These are phyloP conservation scores for Aphrocallistes beatrix DNA, from an alignment of 37 sponge, comb jelly and placozoan genomes.

Conservation along the genomic window DNA sequence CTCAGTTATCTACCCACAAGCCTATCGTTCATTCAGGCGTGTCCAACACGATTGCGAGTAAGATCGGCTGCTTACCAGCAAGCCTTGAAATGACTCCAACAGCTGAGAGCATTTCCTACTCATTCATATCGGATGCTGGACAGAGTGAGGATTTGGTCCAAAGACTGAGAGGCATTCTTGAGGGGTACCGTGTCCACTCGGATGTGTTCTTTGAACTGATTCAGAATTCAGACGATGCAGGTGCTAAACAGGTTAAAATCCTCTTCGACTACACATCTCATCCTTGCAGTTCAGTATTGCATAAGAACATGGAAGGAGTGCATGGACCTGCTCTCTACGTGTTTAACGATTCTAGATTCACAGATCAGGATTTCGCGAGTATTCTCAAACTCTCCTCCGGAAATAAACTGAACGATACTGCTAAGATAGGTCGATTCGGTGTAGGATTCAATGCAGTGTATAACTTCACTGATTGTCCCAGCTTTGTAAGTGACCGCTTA, in stretches of 20 bases:
- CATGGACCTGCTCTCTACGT: not conserved
- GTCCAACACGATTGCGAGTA: not conserved
- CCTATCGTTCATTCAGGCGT: not conserved
- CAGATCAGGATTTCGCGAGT: not conserved
- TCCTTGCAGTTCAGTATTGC: not conserved
- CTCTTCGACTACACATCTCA: constrained; percentile 8
- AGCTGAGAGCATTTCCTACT: not conserved
- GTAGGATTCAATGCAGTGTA: constrained; percentile 79
- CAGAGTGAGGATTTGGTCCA: constrained; percentile 18
- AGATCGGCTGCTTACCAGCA: not conserved
- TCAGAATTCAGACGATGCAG: constrained; percentile 30
- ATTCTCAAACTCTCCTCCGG: not conserved
- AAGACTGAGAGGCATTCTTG: constrained; percentile 20
- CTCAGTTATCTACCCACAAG: not conserved
- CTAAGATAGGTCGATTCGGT: constrained; percentile 64
- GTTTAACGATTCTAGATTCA: not conserved
- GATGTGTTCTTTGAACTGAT: constrained; percentile 21
- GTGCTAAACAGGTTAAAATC: not conserved
- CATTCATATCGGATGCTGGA: constrained; percentile 14
- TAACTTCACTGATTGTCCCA: constrained; percentile 72
- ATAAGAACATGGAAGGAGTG: not conserved
- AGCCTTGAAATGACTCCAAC: not conserved
- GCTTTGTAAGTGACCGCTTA: constrained; percentile 24
- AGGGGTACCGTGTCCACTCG: constrained; percentile 1
- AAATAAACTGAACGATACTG: constrained; percentile 22